Evolutionary conservation across 1,140 invertebrate species (phyloP), one percentile per base, ranked within the genome.

Genomic region (Hypsibius dujardini): DNA sequence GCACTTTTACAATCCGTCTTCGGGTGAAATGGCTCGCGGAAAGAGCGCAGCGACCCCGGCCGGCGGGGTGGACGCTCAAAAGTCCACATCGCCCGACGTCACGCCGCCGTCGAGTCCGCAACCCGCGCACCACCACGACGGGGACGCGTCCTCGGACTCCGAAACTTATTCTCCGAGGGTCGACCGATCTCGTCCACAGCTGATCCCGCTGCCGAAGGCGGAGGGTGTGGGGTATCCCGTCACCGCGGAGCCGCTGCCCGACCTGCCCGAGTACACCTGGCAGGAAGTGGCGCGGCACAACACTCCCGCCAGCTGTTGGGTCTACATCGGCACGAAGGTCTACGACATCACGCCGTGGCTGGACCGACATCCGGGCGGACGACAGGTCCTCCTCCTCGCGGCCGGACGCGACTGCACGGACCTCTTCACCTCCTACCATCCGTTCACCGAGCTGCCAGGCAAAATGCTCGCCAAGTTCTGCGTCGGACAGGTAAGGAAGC

Each of bases 341-440:
- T 56, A 56, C 50, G 50, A 56, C 50, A 56, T 56, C 50, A 56
- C 50, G 7, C n/a, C 50, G 7, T 56, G 50, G 50, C n/a, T 56
- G 50, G 50, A 56, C 50, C 50, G 50, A 7, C 50, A 56, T 56
- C 50, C 50, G 50, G 50, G 50, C 50, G 50, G 50, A n/a, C 50
- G 50, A 12, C 50, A 56, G 50, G 50, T 56, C 7, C n/a, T 56
- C 7, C 50, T 56, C 7, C 50, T 56, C 7, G 7, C 50, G 7
- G 50, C 50, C 50, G 50, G 50, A n/a, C 50, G 50, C 7, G 50
- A 56, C n/a, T 56, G 50, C n/a, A 56, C 50, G 7, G 50, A 56
- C 50, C 50, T 56, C 50, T 56, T 56, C 50, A 56, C n/a, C 7
- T 56, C 50, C 7, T 56, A 56, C 50, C 50, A 56, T 56, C 50